A percentile compares a stretch with the other conserved stretches of the same genome.
Conservation (phyloP, 1,140 invertebrate species). For the Pachyrhynchus sulphureomaculatus region DNA sequence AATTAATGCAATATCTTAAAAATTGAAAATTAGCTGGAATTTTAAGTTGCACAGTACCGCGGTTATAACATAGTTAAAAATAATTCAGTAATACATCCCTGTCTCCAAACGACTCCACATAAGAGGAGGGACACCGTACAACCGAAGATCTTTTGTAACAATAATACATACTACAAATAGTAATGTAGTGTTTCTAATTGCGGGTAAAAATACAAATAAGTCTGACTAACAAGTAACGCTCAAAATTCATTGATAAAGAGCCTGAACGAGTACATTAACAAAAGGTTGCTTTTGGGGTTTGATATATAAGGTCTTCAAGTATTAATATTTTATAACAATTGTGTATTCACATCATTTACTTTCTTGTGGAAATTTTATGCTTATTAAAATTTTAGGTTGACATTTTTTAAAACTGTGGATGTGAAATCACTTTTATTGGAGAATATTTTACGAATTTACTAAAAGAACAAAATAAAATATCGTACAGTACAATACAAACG, state of each 20-base stretch:
- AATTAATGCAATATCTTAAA: too few species aligned
- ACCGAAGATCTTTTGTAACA: not conserved
- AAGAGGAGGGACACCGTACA: not conserved
- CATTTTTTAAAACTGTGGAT: too few species aligned
- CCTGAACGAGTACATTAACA: not conserved
- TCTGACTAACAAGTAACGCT: constrained; percentile 29
- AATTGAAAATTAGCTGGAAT: too few species aligned
- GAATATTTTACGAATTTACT: too few species aligned
- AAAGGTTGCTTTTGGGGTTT: constrained; percentile 7
- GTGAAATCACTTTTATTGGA: too few species aligned
- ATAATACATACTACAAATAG: constrained; percentile 29
- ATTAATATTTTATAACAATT: constrained; percentile 2
- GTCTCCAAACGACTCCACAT: not conserved
- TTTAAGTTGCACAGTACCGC: too few species aligned
- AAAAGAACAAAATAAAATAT: too few species aligned
- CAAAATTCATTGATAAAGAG: constrained; percentile 16
- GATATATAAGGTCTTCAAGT: constrained; percentile 11
- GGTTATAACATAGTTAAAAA: too few species aligned
- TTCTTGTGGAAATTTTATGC: constrained; percentile 21
- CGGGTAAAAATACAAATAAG: constrained; percentile 34
- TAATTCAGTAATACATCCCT: not conserved
- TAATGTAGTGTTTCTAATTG: constrained; percentile 37
- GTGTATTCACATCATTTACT: constrained; percentile 20
- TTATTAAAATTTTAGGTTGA: constrained; percentile 11
- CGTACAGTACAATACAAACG: too few species aligned